Conservation (phyloP, 2,888 invertebrate genomes). For the Microctonus hyperodae region DNA sequence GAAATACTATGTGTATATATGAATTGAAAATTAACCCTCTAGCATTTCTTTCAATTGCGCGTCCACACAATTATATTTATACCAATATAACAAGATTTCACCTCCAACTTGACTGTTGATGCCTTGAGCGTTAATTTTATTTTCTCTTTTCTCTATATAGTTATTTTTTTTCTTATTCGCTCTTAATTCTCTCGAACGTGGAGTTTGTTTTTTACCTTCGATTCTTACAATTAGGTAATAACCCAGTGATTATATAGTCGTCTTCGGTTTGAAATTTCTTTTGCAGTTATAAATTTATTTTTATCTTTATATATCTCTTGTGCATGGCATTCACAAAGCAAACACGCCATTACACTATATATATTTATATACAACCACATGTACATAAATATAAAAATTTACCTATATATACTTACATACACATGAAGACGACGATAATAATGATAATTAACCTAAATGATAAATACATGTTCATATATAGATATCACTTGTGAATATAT, state of each 20-base stretch:
- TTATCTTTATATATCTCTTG: slow-evolving; percentile 35
- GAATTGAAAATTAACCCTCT: slow-evolving; percentile 31
- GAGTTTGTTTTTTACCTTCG: slow-evolving; percentile 44
- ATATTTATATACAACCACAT: neutral
- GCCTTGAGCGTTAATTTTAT: slow-evolving; percentile 11
- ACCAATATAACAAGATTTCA: too few relatives aligned
- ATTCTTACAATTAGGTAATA: slow-evolving; percentile 59
- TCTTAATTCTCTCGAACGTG: slow-evolving; percentile 34
- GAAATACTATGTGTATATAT: slow-evolving; percentile 15
- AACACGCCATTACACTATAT: slow-evolving; percentile 46
- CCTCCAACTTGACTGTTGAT: neutral
- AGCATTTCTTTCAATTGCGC: slow-evolving; percentile 4
- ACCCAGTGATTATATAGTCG: slow-evolving; percentile 53
- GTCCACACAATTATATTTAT: neutral
- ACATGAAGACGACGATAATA: slow-evolving; percentile 15
- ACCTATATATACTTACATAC: neutral
- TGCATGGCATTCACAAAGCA: slow-evolving; percentile 46
- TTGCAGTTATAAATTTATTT: slow-evolving; percentile 40
- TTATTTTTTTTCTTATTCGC: slow-evolving; percentile 20
- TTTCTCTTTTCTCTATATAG: neutral
- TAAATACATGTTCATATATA: neutral
- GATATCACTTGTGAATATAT: neutral
- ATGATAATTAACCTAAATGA: slow-evolving; percentile 16
- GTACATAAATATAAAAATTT: too few relatives aligned
- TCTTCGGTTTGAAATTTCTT: slow-evolving; percentile 37